phyloP scores from a whole-genome alignment of 2,888 invertebrate genomes.

The Acrobasis consociella region DNA sequence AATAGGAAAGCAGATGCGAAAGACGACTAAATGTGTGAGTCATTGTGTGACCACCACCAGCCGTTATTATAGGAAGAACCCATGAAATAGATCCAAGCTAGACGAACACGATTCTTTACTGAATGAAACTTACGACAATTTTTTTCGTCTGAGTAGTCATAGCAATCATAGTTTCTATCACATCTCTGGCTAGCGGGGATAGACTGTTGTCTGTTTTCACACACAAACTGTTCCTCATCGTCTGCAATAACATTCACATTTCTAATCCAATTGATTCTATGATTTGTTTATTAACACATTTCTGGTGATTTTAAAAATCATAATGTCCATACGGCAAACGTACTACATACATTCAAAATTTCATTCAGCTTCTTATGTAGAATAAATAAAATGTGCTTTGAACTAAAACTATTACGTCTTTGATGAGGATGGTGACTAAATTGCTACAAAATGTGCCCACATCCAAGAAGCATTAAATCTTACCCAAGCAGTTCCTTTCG shows the following conservation, averaged over 20 bases:
- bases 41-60: conserved; percentile 3
- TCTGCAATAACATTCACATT: conserved; percentile 60
- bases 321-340: too few relatives aligned
- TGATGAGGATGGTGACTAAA: too few relatives aligned
- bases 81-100: conserved; percentile 33
- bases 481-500: conserved; percentile 86
- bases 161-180: conserved; percentile 86
- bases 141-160: conserved; percentile 89
- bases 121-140: conserved; percentile 87
- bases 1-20: not conserved
- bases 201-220: conserved; percentile 50
- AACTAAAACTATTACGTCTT: not conserved
- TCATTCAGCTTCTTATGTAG: not conserved
- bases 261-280: not conserved
- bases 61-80: conserved; percentile 24
- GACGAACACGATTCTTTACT: conserved; percentile 25
- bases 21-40: not conserved
- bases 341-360: not conserved
- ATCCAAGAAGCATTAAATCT: conserved; percentile 39
- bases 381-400: not conserved
- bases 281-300: too few relatives aligned
- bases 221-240: conserved; percentile 33
- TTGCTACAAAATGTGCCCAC: too few relatives aligned
- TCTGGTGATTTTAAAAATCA: too few relatives aligned
- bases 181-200: conserved; percentile 82